Conservation (phyloP, 2,888 invertebrate species). For the Heteromyza rotundicornis region DNA sequence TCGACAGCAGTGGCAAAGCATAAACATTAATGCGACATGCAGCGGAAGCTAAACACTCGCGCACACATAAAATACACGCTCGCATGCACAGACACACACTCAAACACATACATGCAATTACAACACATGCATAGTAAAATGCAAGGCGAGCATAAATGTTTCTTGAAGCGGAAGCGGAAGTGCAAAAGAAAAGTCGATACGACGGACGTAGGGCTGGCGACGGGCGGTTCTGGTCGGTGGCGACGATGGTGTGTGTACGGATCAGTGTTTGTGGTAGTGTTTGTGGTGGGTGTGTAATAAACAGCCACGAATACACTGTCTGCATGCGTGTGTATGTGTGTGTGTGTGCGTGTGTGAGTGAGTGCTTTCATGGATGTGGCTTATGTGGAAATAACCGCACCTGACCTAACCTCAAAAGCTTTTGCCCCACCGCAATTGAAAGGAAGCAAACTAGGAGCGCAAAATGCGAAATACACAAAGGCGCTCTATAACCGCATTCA, state of each 20-base stretch:
- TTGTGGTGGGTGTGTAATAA: neutral
- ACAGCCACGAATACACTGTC: too few species aligned
- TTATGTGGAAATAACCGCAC: conserved; percentile 30
- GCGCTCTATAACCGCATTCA: neutral
- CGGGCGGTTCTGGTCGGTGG: neutral
- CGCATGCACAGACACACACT: neutral
- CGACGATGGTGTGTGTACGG: neutral
- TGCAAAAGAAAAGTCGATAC: conserved; percentile 7
- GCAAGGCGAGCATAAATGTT: conserved; percentile 9
- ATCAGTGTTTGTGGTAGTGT: neutral
- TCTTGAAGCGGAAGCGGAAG: conserved; percentile 13
- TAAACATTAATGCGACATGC: conserved; percentile 28
- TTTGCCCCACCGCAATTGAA: conserved; percentile 28
- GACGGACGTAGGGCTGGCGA: neutral
- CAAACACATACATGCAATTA: neutral
- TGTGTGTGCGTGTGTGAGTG: neutral
- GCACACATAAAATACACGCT: neutral
- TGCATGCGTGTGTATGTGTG: neutral
- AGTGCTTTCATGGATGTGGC: conserved; percentile 13
- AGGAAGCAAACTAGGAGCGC: conserved; percentile 5
- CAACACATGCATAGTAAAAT: conserved; percentile 2
- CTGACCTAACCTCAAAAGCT: conserved; percentile 33
- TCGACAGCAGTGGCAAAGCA: conserved; percentile 3
- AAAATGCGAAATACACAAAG: too few species aligned
- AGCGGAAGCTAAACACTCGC: neutral